Base-by-base conservation (phyloP, 2,113 vertebrate species). In the Chunga burmeisteri region DNA sequence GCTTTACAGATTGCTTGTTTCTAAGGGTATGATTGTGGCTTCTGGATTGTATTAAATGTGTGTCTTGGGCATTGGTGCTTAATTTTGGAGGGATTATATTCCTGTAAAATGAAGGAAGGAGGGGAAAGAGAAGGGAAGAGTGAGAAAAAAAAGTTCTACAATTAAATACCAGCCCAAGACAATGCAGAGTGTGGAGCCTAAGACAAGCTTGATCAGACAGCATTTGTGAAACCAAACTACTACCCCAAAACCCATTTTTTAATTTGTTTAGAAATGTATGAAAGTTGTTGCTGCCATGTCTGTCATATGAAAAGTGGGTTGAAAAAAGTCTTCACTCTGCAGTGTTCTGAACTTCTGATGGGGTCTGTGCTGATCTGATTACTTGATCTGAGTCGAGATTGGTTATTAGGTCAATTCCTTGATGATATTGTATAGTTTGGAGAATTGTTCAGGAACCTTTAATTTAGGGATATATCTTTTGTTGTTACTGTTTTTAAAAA, bases 321-420 rank as follows among this genome's bases (percentile, higher is more conserved):
- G 19, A 47, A 19, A 86, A 38, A 47, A 29, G 1, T 15, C 10
- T 21, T 8, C 2, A 0, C 5, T 21, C 0, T n/a, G 17, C 7
- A n/a, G 19, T 8, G 1, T 16, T 7, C 9, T 77, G 32, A 18
- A 20, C 8, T 20, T 59, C 2, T 32, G 13, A 1, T 30, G 47
- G 32, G 11, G 10, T n/a, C 42, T 53, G 16, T 70, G 68, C 15
- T 15, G 7, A 19, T 38, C 58, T 81, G 52, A 23, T 36, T 8
- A 16, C 13, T 49, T 23, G 26, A 10, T 19, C 27, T 9, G 22
- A 23, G 15, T 0, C 58, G 58, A 27, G 36, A 1, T 3, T 1
- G 1, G 22, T 30, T 53, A 25, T 78, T 6, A 11, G 8, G 9
- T 30, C 2, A 15, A 6, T 72, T 46, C 13, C 30, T 40, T 13